Percentiles rank a stretch among this genome's conserved stretches.
phyloP scores from a whole-genome alignment of 2,113 vertebrate species.

The Psophia crepitans region DNA sequence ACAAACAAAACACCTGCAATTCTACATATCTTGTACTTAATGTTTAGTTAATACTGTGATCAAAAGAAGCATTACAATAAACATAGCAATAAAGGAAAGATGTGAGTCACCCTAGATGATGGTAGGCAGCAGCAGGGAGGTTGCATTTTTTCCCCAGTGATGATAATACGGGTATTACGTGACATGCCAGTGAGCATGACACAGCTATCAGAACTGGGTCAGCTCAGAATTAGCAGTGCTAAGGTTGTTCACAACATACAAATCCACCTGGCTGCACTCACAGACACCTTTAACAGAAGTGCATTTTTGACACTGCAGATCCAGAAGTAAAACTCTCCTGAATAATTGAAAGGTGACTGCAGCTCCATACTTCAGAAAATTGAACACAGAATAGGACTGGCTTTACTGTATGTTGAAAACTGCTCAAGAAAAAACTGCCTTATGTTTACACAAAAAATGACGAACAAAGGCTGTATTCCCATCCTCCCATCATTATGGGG shows the following conservation, averaged over 20 bases:
- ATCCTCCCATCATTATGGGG: neutral
- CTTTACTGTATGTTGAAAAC: neutral
- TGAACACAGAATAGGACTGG: neutral
- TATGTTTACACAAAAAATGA: neutral
- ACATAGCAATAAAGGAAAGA: neutral
- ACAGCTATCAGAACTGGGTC: neutral
- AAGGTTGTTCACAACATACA: neutral
- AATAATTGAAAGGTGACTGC: neutral
- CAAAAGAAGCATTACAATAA: neutral
- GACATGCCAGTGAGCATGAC: neutral
- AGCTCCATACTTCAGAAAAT: neutral
- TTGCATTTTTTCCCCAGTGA: neutral
- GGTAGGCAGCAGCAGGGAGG: neutral
- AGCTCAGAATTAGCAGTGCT: neutral
- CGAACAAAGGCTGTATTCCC: neutral
- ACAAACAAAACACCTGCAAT: neutral
- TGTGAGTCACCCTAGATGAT: neutral
- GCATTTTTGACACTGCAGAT: neutral
- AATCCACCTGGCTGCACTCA: neutral
- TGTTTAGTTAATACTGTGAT: neutral
- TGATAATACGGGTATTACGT: neutral
- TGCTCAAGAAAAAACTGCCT: neutral
- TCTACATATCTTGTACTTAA: neutral
- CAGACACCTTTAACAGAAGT: neutral
- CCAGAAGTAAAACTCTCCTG: neutral